phyloP scores from a whole-genome alignment of 2,797 vertebrate species.

The Chiroxiphia lanceolata region DNA sequence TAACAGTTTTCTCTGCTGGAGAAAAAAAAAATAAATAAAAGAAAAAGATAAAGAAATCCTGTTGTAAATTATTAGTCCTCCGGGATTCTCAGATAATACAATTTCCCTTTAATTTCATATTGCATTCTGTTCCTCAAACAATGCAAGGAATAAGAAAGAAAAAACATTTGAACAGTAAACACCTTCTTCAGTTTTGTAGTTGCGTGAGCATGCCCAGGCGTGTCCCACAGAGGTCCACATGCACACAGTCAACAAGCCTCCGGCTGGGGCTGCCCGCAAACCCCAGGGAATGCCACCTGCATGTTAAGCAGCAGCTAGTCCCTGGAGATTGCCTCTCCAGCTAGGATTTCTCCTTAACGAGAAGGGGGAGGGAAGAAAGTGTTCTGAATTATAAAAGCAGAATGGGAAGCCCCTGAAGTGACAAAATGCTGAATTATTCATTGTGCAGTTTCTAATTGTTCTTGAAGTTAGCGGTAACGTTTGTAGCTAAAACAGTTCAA shows the following conservation, averaged over 20 bases:
- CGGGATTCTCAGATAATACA: not conserved
- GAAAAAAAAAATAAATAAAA: not conserved
- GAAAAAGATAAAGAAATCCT: not conserved
- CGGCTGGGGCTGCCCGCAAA: not conserved
- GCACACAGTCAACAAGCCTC: not conserved
- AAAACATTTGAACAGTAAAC: constrained; percentile 37
- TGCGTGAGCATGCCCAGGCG: accelerated
- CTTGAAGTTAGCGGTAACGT: not conserved
- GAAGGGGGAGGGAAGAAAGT: not conserved
- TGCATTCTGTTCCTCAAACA: not conserved
- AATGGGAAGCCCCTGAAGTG: constrained; percentile 31
- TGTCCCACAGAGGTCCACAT: not conserved
- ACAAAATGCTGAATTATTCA: constrained; percentile 60
- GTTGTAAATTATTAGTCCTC: not conserved
- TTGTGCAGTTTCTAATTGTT: constrained; percentile 44
- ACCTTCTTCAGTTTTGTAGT: not conserved
- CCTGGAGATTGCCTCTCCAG: not conserved
- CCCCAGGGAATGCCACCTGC: constrained; percentile 57
- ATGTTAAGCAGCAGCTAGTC: constrained; percentile 65
- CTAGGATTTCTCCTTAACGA: not conserved
- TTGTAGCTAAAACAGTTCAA: constrained; percentile 18
- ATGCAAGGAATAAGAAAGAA: not conserved
- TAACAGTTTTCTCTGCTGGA: not conserved
- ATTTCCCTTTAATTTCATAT: not conserved
- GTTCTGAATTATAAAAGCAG: constrained; percentile 8